Evolutionary conservation across 2,113 vertebrate genomes (phyloP), one percentile per base, ranked within the genome.

Genomic region (Indri indri): DNA sequence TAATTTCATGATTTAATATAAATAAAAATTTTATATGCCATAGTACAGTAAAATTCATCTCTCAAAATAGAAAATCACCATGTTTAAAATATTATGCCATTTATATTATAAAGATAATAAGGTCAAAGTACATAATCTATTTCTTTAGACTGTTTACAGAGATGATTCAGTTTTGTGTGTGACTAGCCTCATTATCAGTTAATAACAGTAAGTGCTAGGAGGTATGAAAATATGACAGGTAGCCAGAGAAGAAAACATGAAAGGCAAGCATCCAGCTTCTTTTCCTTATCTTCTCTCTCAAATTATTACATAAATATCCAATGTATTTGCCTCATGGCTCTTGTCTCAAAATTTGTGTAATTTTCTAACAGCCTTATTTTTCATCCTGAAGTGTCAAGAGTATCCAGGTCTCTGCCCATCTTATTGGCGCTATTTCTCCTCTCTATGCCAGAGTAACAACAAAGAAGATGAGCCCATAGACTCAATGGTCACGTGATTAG

Each of bases 31-130:
- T 54, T 74, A 5, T 71, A 89, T 79, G 9, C 37, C 34, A 81
- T 16, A 50, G 5, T 74, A 54, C 11, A 54, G 7, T 66, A 88
- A 90, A 87, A 92, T 54, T 76, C 11, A 27, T 88, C 70, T 63
- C 52, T 85, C 47, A 63, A 82, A 84, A n/a, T 66, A 87, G 50
- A 68, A 91, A 80, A 61, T 27, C 57, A 3, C 27, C 45, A 76
- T n/a, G 25, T 84, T 90, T 88, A 74, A 82, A 91, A 68, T 81
- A 95, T n/a, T 83, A 66, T 65, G 3, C 7, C 30, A 40, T 88
- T 82, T 73, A 22, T 93, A 22, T 95, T 91, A 63, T 63, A 86
- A 94, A 90, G 87, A 37, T 96, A 42, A 71, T 84, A 66, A 57
- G 74, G 71, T 87, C 50, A 83, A 86, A 87, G 30, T 47, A 17